phyloP scores from a whole-genome alignment of 2,888 invertebrate species.

The Diogma glabrata region DNA sequence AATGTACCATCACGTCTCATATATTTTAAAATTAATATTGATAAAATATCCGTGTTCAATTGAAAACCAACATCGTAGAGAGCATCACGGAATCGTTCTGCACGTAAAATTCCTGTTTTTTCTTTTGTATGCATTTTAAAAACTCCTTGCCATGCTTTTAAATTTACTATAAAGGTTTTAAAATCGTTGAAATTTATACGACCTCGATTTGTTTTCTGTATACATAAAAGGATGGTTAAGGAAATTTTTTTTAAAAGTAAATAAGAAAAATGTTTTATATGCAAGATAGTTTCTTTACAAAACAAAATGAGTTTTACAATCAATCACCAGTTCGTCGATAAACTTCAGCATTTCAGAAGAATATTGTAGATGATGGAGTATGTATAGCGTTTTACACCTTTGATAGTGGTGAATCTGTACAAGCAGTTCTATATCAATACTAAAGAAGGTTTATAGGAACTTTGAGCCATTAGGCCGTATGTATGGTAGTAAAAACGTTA shows the following conservation, averaged over 20 bases:
- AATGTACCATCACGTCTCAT: slow-evolving; percentile 89
- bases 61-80: slow-evolving; percentile 80
- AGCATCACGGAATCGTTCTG: slow-evolving; percentile 74
- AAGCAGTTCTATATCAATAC: no score
- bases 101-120: slow-evolving; percentile 78
- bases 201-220: slow-evolving; percentile 62
- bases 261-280: slow-evolving; percentile 24
- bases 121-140: slow-evolving; percentile 85
- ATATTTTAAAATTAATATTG: slow-evolving; percentile 70
- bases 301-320: no score
- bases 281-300: no score
- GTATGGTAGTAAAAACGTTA: no score
- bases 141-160: slow-evolving; percentile 83
- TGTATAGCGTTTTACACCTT: no score
- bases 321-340: no score
- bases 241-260: background rate
- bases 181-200: slow-evolving; percentile 75
- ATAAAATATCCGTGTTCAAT: slow-evolving; percentile 71
- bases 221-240: background rate
- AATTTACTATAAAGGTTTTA: slow-evolving; percentile 81
- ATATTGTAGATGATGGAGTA: no score
- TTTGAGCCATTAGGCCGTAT: no score
- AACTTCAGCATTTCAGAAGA: no score
- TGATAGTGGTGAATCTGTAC: no score
- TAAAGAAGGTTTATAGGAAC: no score